A percentile compares a stretch with the other conserved stretches of the same genome.
These are phyloP conservation scores for Ptilorrhoa leucosticta DNA, from an alignment of 2,113 vertebrate species.

Conservation along the genomic window DNA sequence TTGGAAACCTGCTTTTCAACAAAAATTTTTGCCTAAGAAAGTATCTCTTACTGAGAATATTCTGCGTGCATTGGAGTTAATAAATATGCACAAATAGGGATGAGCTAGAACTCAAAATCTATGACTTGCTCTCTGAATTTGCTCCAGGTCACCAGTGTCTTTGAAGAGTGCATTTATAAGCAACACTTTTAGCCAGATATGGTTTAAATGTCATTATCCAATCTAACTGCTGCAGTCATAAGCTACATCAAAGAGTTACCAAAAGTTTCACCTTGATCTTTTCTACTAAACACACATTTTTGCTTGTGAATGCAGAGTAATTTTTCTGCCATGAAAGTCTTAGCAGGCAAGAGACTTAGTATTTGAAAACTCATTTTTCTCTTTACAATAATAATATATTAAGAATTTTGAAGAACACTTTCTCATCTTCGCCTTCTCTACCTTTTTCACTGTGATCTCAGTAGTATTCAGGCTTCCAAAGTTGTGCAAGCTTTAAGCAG, in stretches of 20 bases:
- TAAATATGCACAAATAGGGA: not conserved
- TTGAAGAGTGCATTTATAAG: not conserved
- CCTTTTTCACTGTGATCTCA: slow-evolving; percentile 7
- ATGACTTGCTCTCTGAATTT: not conserved
- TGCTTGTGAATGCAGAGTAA: not conserved
- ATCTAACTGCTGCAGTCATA: not conserved
- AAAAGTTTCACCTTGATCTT: not conserved
- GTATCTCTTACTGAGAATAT: not conserved
- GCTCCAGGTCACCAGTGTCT: not conserved
- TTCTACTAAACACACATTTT: not conserved
- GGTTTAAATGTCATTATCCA: not conserved
- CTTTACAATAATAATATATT: not conserved
- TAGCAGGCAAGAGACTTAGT: not conserved
- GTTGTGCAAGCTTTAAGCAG: not conserved
- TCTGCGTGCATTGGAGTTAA: not conserved
- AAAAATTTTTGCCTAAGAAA: not conserved
- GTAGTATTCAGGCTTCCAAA: not conserved
- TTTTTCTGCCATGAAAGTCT: not conserved
- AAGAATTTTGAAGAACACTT: not conserved
- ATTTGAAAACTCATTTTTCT: slow-evolving; percentile 13
- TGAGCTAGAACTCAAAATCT: not conserved
- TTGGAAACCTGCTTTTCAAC: not conserved
- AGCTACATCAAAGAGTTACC: not conserved
- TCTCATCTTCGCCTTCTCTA: not conserved
- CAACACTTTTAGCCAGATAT: not conserved